phyloP scores from a whole-genome alignment of 2,113 vertebrate species.

The Acinonyx jubatus region DNA sequence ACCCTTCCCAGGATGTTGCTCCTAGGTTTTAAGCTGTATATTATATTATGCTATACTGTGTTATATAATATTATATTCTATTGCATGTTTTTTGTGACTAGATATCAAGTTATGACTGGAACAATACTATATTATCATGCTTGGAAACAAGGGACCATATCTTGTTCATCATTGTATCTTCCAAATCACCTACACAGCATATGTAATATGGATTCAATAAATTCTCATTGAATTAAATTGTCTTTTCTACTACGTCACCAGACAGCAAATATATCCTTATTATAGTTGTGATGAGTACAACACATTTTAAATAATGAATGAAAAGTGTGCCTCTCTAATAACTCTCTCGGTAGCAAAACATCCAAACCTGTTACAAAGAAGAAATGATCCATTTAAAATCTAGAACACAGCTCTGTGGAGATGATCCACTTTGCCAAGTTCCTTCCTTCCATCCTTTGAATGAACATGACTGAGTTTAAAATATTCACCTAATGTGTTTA shows the following conservation, averaged over 20 bases:
- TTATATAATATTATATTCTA: neutral
- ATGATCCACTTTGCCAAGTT: neutral
- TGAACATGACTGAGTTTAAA: neutral
- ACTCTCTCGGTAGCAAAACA: neutral
- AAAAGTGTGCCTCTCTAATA: neutral
- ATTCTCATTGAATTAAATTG: neutral
- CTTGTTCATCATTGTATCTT: neutral
- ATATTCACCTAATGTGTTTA: neutral
- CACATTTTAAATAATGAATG: slow-evolving; percentile 12
- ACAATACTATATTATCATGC: neutral
- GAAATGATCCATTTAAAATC: neutral
- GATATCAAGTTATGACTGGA: neutral
- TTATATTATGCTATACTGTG: neutral
- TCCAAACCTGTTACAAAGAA: neutral
- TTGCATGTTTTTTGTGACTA: neutral
- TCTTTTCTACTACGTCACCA: neutral
- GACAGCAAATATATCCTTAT: neutral
- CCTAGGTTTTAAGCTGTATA: neutral
- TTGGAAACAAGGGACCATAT: neutral
- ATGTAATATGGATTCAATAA: neutral
- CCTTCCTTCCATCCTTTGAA: neutral
- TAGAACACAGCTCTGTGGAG: neutral
- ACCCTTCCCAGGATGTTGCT: neutral
- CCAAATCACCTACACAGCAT: neutral
- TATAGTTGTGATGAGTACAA: neutral